These are phyloP conservation scores for Gambelia wislizenii DNA, from an alignment of 2,797 vertebrate genomes.

Conservation along the genomic window DNA sequence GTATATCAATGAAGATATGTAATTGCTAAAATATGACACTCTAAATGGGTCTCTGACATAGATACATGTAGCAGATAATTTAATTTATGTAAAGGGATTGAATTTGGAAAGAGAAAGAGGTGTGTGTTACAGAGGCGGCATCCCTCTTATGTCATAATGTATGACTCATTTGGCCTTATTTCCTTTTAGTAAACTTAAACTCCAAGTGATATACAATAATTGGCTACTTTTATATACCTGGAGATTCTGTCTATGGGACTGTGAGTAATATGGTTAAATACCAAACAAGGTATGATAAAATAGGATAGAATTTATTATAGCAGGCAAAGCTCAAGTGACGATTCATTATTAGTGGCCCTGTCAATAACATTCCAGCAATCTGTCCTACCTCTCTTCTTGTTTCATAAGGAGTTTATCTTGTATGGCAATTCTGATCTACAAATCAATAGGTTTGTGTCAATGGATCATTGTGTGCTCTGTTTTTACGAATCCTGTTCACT, in stretches of 20 bases:
- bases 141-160: slow-evolving; percentile 61
- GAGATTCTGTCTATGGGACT: slow-evolving; percentile 36
- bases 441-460: not conserved
- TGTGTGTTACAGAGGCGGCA: slow-evolving; percentile 52
- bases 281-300: slow-evolving; percentile 27
- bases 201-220: slow-evolving; percentile 52
- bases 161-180: slow-evolving; percentile 57
- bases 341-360: not conserved
- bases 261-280: slow-evolving; percentile 35
- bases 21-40: slow-evolving; percentile 56
- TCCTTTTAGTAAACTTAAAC: slow-evolving; percentile 58
- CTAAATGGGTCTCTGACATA: slow-evolving; percentile 56
- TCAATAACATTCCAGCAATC: not conserved
- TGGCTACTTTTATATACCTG: slow-evolving; percentile 61
- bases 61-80: slow-evolving; percentile 53
- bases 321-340: not conserved
- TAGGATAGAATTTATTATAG: slow-evolving; percentile 17
- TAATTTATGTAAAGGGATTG: slow-evolving; percentile 58
- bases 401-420: not conserved
- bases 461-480: not conserved
- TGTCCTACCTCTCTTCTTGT: not conserved
- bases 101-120: slow-evolving; percentile 60
- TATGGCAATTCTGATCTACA: not conserved
- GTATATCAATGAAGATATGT: slow-evolving; percentile 55
- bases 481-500: not conserved